Conservation (phyloP, 2,797 vertebrate genomes). For the Fundulus diaphanus region DNA sequence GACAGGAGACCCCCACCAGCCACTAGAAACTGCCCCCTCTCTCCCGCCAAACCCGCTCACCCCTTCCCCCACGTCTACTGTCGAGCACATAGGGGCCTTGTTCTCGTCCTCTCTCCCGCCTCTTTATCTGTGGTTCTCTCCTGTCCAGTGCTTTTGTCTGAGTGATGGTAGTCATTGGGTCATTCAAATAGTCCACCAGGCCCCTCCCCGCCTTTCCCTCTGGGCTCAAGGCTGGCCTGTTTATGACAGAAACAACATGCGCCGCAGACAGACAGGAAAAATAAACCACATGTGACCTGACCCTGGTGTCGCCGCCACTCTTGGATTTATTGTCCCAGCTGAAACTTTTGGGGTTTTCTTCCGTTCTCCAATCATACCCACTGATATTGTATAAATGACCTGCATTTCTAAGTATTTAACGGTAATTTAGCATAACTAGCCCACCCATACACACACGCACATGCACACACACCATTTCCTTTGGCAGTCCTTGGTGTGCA, state of each 20-base stretch:
- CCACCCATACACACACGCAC: constrained; percentile 3
- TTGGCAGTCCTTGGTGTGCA: constrained; percentile 48
- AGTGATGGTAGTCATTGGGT: constrained; percentile 64
- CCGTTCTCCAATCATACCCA: neutral
- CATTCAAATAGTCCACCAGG: constrained; percentile 53
- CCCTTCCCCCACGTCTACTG: constrained; percentile 46
- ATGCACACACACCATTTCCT: constrained; percentile 37
- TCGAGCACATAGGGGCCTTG: constrained; percentile 65
- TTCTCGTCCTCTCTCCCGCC: constrained; percentile 50
- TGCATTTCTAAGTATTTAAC: constrained; percentile 11
- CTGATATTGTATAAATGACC: constrained; percentile 16
- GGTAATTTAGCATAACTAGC: constrained; percentile 15
- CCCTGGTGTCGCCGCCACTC: constrained; percentile 15
- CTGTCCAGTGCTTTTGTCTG: constrained; percentile 75
- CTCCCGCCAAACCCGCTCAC: constrained; percentile 45
- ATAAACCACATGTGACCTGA: constrained; percentile 52
- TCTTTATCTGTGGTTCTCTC: constrained; percentile 57
- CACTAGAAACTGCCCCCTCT: constrained; percentile 44
- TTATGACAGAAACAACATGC: constrained; percentile 66
- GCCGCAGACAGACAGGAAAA: constrained; percentile 46
- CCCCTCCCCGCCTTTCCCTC: constrained; percentile 18
- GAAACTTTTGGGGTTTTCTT: neutral
- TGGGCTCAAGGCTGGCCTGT: constrained; percentile 71
- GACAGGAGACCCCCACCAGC: constrained; percentile 45
- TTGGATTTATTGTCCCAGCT: constrained; percentile 17